Evolutionary conservation across 2,113 vertebrate species (phyloP).

Genomic region (Hippocampus abdominalis): DNA sequence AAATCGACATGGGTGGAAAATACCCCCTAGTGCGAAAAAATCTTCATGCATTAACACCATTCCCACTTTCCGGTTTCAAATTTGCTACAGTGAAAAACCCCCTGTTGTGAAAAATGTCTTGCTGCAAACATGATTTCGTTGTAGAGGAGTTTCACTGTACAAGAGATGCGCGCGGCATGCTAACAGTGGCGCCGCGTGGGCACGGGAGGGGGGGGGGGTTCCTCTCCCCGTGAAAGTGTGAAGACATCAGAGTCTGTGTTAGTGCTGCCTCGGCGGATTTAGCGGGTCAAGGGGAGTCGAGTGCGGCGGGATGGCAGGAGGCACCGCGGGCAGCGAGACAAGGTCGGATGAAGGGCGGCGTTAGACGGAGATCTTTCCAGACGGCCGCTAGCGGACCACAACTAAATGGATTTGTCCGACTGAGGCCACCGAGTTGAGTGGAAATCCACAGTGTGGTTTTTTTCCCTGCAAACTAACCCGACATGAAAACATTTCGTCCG

Average conservation of each 20-base stretch:
- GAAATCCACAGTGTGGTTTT: background rate
- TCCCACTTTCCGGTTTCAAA: no score
- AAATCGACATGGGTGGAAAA: no score
- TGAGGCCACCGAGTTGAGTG: background rate
- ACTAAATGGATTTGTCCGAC: background rate
- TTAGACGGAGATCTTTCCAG: constrained; percentile 54
- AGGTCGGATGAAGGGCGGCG: constrained; percentile 51
- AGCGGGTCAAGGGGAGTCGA: constrained; percentile 61
- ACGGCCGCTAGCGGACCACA: constrained; percentile 28
- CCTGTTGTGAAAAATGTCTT: no score
- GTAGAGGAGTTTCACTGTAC: no score
- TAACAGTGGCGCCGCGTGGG: background rate
- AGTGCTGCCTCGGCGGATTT: constrained; percentile 57
- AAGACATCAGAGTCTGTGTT: constrained; percentile 52
- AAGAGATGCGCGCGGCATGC: background rate
- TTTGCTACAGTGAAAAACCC: no score
- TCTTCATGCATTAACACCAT: no score
- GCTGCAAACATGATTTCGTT: no score
- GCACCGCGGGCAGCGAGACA: constrained; percentile 46
- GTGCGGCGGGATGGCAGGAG: constrained; percentile 52
- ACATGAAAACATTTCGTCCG: background rate
- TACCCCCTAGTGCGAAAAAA: no score
- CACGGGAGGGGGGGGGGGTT: background rate
- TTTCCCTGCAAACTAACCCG: background rate
- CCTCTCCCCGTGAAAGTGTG: constrained; percentile 2